Base-by-base conservation (phyloP, 2,888 invertebrate genomes). In the Erannis defoliaria region DNA sequence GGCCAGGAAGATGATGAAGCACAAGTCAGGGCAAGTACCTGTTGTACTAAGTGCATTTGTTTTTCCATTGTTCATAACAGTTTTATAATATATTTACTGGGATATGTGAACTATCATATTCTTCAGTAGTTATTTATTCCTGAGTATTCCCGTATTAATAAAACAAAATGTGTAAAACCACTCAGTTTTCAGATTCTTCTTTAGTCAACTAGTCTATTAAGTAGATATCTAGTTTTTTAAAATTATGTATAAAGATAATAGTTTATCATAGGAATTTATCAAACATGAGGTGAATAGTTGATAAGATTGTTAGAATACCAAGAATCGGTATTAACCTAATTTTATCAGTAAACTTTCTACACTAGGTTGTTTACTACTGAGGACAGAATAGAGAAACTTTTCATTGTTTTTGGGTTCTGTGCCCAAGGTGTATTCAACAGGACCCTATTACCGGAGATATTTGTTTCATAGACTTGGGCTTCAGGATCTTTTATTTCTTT, bases 301-400 rank as follows among this genome's bases (percentile, higher is more conserved):
- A 58, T 53, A 58, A 58, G 58, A 58, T 51, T 38, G 18, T 43
- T 50, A 31, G 19, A 37, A 37, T 33, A 42, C 56, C 33, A 18
- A 49, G 56, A 56, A 55, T n/a, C 8, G 10, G 40, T 16, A 18
- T 42, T 57, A 43, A 35, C 49, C 43, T n/a, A 19, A 49, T 42
- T 40, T 48, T 48, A 56, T 48, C 48, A 55, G 23, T 12, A n/a
- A n/a, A 45, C 35, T 55, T 42, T 45, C 43, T 23, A n/a, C 2
- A 19, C 14, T 10, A 16, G 26, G 14, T 9, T 12, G 14, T 23
- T 14, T 23, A 43, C 12, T 14, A 23, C 23, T n/a, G 12, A 3
- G n/a, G 42, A 42, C 23, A 21, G 37, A 18, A 37, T 2, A 37
- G 2, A 16, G 16, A 4, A n/a, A n/a, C n/a, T n/a, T 33, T 33